Evolutionary conservation across 2,797 vertebrate species (phyloP).

Genomic region (Sciurus carolinensis): DNA sequence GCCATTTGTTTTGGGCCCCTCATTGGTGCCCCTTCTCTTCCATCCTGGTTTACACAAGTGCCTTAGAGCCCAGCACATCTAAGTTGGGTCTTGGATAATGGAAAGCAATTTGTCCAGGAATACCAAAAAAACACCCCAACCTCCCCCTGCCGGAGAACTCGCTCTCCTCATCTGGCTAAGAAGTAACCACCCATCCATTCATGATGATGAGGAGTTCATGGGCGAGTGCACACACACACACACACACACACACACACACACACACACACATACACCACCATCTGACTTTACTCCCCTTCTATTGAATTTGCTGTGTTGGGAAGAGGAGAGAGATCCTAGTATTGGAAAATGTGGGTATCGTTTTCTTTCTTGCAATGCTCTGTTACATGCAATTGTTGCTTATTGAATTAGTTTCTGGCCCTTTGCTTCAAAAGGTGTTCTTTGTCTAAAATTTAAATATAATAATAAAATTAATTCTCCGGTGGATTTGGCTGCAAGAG

Average conservation of each 20-base stretch:
- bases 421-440: conserved; percentile 52
- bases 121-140: not conserved
- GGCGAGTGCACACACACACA: too few species aligned
- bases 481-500: not conserved
- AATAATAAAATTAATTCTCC: conserved; percentile 53
- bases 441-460: conserved; percentile 57
- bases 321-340: not conserved
- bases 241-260: too few species aligned
- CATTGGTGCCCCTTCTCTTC: not conserved
- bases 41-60: not conserved
- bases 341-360: not conserved
- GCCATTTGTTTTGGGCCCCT: not conserved
- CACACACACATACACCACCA: not conserved
- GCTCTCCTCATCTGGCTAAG: not conserved
- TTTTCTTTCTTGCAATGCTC: not conserved
- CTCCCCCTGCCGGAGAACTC: not conserved
- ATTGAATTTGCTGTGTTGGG: not conserved
- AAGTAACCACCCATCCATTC: not conserved
- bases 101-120: not conserved
- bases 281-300: not conserved
- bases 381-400: not conserved
- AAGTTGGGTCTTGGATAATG: not conserved
- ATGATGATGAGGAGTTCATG: not conserved
- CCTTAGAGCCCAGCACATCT: not conserved
- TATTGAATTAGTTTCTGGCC: conserved; percentile 8